Evolutionary conservation across 2,797 vertebrate genomes (phyloP).

Genomic region (Sus cebifrons): DNA sequence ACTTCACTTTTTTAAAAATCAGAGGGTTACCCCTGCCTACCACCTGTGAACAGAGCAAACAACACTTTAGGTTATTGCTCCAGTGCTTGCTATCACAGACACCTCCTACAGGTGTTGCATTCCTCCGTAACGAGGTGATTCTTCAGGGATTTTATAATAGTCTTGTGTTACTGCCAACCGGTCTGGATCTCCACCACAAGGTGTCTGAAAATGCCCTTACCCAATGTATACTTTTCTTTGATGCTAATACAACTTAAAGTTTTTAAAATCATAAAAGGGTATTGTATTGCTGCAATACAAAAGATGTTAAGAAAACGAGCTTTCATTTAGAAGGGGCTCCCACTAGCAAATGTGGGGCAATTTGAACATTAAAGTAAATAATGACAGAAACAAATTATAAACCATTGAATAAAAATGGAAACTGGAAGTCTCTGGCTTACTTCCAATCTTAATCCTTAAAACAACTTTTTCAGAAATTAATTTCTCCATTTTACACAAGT

Average conservation of each 20-base stretch:
- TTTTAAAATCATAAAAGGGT: neutral
- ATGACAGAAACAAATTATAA: conserved; percentile 1
- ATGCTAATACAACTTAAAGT: neutral
- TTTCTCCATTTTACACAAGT: neutral
- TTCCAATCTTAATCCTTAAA: conserved; percentile 12
- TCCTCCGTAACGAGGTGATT: neutral
- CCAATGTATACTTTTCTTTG: neutral
- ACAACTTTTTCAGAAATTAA: neutral
- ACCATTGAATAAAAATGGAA: neutral
- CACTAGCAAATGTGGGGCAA: neutral
- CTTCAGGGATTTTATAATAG: conserved; percentile 36
- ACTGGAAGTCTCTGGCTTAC: neutral
- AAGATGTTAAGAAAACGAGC: neutral
- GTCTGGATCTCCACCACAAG: neutral
- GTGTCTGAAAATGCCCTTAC: conserved; percentile 44
- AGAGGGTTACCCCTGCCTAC: neutral
- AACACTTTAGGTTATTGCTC: conserved; percentile 46
- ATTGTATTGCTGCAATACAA: neutral
- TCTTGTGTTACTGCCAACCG: neutral
- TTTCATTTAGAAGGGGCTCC: neutral
- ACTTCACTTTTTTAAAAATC: neutral
- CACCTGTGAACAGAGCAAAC: conserved; percentile 64
- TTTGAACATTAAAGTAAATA: conserved; percentile 23
- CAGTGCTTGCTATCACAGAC: neutral
- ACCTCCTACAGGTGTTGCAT: conserved; percentile 29